These are phyloP conservation scores for Megaleporinus macrocephalus DNA, from an alignment of 2,113 vertebrate species.

Conservation along the genomic window DNA sequence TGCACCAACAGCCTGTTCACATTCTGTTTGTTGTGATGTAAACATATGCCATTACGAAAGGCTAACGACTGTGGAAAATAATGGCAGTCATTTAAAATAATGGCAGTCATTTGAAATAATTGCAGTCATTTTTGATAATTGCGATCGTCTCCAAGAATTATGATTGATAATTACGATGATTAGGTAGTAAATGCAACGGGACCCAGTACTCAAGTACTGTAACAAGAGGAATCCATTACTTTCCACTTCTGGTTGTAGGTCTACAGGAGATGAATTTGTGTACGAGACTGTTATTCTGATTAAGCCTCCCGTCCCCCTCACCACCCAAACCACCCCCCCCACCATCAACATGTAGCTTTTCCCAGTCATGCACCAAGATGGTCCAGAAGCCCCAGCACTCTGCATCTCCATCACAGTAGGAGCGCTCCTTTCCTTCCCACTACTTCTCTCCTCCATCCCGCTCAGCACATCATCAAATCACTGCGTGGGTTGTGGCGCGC, in stretches of 20 bases:
- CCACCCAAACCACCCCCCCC: background rate
- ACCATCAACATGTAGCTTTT: background rate
- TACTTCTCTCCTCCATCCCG: background rate
- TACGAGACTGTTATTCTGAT: constrained; percentile 30
- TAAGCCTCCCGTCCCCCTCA: background rate
- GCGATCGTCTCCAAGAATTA: too few relatives aligned
- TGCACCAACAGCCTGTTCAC: too few relatives aligned
- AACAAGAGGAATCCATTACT: too few relatives aligned
- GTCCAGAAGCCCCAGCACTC: background rate
- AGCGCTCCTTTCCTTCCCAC: background rate
- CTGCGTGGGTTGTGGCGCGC: background rate
- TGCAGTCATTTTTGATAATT: too few relatives aligned
- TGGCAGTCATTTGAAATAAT: too few relatives aligned
- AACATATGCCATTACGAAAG: too few relatives aligned
- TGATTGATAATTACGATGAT: too few relatives aligned
- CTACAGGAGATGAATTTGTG: constrained; percentile 15
- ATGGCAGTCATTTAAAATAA: too few relatives aligned
- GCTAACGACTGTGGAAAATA: too few relatives aligned
- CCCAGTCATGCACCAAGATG: background rate
- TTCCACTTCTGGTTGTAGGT: background rate
- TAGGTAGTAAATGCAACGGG: too few relatives aligned
- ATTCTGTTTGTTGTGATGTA: too few relatives aligned
- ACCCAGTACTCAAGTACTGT: too few relatives aligned
- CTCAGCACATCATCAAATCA: constrained; percentile 7
- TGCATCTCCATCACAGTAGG: background rate